phyloP scores from a whole-genome alignment of 1,140 invertebrate species.

The Leptopilina boulardi region DNA sequence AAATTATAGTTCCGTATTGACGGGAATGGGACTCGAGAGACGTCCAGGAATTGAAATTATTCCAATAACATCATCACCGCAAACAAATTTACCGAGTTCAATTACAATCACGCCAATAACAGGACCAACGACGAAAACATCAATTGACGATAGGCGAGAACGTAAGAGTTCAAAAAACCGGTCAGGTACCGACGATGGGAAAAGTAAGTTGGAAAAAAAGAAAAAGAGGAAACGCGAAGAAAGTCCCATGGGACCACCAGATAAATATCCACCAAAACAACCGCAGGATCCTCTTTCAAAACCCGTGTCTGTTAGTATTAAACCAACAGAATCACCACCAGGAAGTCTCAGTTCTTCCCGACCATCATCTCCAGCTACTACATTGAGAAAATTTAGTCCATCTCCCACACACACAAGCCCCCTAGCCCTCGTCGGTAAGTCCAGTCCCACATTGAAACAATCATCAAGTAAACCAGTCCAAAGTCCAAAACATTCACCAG shows the following conservation, averaged over 20 bases:
- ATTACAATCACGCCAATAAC: conserved; percentile 90
- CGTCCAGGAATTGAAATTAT: conserved; percentile 89
- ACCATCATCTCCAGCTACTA: conserved; percentile 80
- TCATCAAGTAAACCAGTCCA: conserved; percentile 78
- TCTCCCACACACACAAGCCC: conserved; percentile 82
- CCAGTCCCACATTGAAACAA: conserved; percentile 79
- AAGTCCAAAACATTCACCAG: conserved; percentile 85
- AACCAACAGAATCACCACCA: conserved; percentile 82
- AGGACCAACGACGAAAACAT: conserved; percentile 75
- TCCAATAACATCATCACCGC: conserved; percentile 81
- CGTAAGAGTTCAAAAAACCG: conserved; percentile 80
- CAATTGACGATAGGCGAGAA: conserved; percentile 80
- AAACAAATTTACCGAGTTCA: conserved; percentile 82
- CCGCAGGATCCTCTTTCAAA: conserved; percentile 82
- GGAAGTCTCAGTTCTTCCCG: conserved; percentile 64
- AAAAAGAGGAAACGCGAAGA: conserved; percentile 87
- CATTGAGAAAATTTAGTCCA: conserved; percentile 82
- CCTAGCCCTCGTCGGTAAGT: conserved; percentile 77
- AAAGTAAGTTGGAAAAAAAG: conserved; percentile 85
- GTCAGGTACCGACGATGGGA: conserved; percentile 72
- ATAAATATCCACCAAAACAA: conserved; percentile 83
- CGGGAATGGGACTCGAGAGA: conserved; percentile 80
- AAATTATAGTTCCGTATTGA: conserved; percentile 80
- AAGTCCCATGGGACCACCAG: conserved; percentile 89
- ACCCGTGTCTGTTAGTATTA: conserved; percentile 84